A percentile compares a stretch with the other conserved stretches of the same genome.
Conservation (phyloP, 2,888 invertebrate species). For the Platerodrilus igneus region DNA sequence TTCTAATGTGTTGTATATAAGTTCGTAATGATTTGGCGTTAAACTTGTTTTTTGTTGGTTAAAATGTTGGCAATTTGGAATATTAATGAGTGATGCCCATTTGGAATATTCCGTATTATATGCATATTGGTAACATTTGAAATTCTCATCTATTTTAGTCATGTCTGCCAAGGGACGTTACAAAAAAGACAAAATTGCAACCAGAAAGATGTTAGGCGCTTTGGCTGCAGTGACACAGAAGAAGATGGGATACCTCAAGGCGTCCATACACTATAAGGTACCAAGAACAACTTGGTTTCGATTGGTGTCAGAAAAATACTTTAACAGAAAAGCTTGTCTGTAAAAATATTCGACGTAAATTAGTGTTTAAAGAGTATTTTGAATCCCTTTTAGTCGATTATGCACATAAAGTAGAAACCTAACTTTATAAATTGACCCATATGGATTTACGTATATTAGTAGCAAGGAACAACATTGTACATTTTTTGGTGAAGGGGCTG, state of each 20-base stretch:
- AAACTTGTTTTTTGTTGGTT: too few relatives aligned
- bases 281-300: constrained; percentile 12
- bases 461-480: too few relatives aligned
- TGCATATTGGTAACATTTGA: too few relatives aligned
- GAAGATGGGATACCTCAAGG: constrained; percentile 12
- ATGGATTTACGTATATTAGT: constrained; percentile 28
- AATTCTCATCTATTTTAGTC: too few relatives aligned
- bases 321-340: neutral
- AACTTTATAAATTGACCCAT: constrained; percentile 33
- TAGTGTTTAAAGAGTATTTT: constrained; percentile 23
- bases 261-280: constrained; percentile 6
- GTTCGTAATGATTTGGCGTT: too few relatives aligned
- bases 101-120: too few relatives aligned
- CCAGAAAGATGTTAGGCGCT: constrained; percentile 4
- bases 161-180: too few relatives aligned
- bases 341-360: constrained; percentile 17
- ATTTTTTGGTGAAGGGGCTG: too few relatives aligned
- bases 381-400: constrained; percentile 26
- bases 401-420: constrained; percentile 24
- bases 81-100: too few relatives aligned
- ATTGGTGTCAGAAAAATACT: neutral
- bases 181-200: neutral
- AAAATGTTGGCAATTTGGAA: too few relatives aligned
- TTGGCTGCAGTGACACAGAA: constrained; percentile 1
- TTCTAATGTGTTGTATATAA: too few relatives aligned